Percentiles rank a stretch among this genome's conserved stretches.
Conservation (phyloP, 1,140 invertebrate genomes). For the Micrasema minimum region DNA sequence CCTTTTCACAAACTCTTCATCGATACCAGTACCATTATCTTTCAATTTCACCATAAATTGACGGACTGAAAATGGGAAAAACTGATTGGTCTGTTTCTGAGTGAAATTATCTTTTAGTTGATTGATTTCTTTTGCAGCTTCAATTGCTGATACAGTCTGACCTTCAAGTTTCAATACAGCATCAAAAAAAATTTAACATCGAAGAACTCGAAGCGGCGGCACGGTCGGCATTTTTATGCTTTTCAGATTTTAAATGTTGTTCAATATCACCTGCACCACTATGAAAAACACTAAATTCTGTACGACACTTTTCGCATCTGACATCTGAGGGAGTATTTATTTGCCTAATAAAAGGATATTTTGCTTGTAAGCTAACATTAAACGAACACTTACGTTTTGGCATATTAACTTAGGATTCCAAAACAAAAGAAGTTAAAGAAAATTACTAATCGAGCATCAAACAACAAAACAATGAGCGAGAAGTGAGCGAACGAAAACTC, state of each 20-base stretch:
- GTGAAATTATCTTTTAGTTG: slow-evolving; percentile 42
- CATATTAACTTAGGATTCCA: no score
- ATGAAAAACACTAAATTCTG: slow-evolving; percentile 56
- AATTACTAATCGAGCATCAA: no score
- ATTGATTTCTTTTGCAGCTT: slow-evolving; percentile 55
- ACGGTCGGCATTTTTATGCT: slow-evolving; percentile 57
- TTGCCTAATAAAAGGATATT: slow-evolving; percentile 54
- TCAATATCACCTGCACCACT: slow-evolving; percentile 57
- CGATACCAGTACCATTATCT: slow-evolving; percentile 51
- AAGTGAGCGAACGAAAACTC: no score
- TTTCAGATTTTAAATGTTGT: slow-evolving; percentile 57
- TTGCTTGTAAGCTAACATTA: slow-evolving; percentile 4
- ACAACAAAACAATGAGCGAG: no score
- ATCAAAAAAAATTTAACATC: slow-evolving; percentile 54
- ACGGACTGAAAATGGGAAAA: slow-evolving; percentile 55
- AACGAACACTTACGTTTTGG: neutral
- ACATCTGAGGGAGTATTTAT: slow-evolving; percentile 54
- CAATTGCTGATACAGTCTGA: slow-evolving; percentile 54
- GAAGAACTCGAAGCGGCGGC: slow-evolving; percentile 55
- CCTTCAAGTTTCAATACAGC: slow-evolving; percentile 53
- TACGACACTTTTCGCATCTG: slow-evolving; percentile 57
- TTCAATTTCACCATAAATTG: slow-evolving; percentile 47
- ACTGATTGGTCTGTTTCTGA: slow-evolving; percentile 46
- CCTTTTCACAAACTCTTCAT: slow-evolving; percentile 46
- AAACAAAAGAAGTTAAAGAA: no score